phyloP scores from a whole-genome alignment of 2,888 invertebrate species.

The Empis stercorea region DNA sequence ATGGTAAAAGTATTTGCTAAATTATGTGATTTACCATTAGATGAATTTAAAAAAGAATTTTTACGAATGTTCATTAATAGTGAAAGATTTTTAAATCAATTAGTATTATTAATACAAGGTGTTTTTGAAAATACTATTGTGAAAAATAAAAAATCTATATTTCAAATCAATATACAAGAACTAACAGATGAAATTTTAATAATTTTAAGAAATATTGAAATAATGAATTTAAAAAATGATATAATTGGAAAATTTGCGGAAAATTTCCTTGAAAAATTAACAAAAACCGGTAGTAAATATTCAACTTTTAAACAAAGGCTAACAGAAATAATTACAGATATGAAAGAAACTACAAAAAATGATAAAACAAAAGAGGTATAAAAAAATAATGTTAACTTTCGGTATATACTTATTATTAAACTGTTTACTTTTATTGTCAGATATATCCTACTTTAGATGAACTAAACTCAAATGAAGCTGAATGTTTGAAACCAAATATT shows the following conservation, averaged over 20 bases:
- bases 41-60: constrained; percentile 22
- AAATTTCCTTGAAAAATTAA: constrained; percentile 17
- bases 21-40: constrained; percentile 22
- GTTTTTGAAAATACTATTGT: background rate
- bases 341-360: constrained; percentile 2
- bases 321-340: background rate
- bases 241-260: constrained; percentile 29
- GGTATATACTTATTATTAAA: too few species aligned
- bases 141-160: constrained; percentile 1
- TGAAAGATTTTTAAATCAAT: constrained; percentile 16
- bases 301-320: background rate
- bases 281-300: constrained; percentile 11
- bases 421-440: constrained; percentile 18
- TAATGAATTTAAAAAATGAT: constrained; percentile 4
- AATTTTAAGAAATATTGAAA: constrained; percentile 28
- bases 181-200: constrained; percentile 4
- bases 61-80: constrained; percentile 17
- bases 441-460: constrained; percentile 42
- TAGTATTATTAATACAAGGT: constrained; percentile 12
- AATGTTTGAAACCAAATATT: constrained; percentile 44
- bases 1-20: constrained; percentile 28
- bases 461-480: constrained; percentile 24
- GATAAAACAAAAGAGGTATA: constrained; percentile 1
- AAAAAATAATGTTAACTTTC: background rate
- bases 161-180: background rate